Evolutionary conservation across 2,113 vertebrate species (phyloP), one percentile per base, ranked within the genome.

Genomic region (Excalfactoria chinensis): DNA sequence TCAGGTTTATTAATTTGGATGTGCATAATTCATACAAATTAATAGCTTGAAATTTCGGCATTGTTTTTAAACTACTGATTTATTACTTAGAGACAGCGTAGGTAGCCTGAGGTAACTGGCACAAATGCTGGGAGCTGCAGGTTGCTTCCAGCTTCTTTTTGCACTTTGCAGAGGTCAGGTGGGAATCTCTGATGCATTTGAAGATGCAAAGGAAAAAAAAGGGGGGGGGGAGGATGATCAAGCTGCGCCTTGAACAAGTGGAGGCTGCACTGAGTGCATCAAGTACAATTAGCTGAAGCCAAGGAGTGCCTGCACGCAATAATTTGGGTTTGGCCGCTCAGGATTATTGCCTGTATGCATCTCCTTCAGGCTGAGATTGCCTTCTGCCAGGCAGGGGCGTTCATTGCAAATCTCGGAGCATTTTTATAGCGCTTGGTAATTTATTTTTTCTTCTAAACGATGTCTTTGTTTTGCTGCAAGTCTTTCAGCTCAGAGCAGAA

Each of bases 21-120:
- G 59, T 5, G 1, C 68, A 28, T 66, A 60, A 85, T 60, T 93
- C 67, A 46, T 72, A 32, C 2, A 3, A 40, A 89, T 63, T 71
- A 87, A 66, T 91, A 93, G 78, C 62, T 82, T 78, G 53, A 84
- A 87, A 82, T 85, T 72, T 53, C 78, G 43, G 25, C 26, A 48
- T 2, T 0, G 44, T 67, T 63, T 60, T 66, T 22, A 7, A 43
- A 56, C 37, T 34, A 34, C 30, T 34, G 40, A 40, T 53, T 46
- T 91, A 51, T 79, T 89, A 28, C 62, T 72, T 63, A 51, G 74
- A 72, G 70, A 51, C 51, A 53, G 44, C 34, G 35, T 22, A 30
- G 49, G 37, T 55, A 51, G 49, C 76, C 49, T 62, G 10, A 84
- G 44, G 41, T 63, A 5, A 46, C 76, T 63, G 37, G 26, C 18